These are phyloP conservation scores for Bagarius yarrelli DNA, from an alignment of 2,113 vertebrate genomes.

Conservation along the genomic window DNA sequence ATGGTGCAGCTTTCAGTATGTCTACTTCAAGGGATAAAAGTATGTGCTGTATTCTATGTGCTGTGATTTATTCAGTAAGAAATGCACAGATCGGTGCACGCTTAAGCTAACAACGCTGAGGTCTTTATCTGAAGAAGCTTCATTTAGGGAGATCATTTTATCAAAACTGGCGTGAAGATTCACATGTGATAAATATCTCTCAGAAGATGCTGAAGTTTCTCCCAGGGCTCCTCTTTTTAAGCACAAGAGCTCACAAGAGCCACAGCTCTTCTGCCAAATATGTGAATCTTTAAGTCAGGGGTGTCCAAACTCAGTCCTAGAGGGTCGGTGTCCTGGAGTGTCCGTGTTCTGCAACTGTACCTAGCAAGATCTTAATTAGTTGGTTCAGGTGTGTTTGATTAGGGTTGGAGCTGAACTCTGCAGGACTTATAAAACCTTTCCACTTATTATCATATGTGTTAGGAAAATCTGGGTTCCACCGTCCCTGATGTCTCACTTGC, in stretches of 20 bases:
- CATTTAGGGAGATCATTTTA: constrained; percentile 18
- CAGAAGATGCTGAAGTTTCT: background rate
- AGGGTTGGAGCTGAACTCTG: too few species aligned
- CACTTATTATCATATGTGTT: background rate
- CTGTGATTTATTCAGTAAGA: too few species aligned
- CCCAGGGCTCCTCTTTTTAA: background rate
- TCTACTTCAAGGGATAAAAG: too few species aligned
- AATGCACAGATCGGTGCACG: background rate
- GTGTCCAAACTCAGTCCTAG: too few species aligned
- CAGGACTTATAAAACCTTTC: background rate
- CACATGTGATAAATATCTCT: constrained; percentile 37
- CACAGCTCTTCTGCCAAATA: constrained; percentile 29
- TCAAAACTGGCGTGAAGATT: constrained; percentile 30
- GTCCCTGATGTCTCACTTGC: constrained; percentile 4
- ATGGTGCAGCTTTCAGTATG: too few species aligned
- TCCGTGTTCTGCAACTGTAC: too few species aligned
- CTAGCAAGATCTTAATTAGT: too few species aligned
- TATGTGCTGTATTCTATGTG: too few species aligned
- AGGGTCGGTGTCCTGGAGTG: too few species aligned
- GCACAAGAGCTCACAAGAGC: too few species aligned
- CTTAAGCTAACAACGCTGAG: background rate
- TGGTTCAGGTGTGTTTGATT: too few species aligned
- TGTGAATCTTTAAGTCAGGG: too few species aligned
- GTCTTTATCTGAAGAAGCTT: constrained; percentile 21
- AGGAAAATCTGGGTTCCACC: background rate